Evolutionary conservation across 1,140 invertebrate species (phyloP).

Genomic region (Bombus confusus): DNA sequence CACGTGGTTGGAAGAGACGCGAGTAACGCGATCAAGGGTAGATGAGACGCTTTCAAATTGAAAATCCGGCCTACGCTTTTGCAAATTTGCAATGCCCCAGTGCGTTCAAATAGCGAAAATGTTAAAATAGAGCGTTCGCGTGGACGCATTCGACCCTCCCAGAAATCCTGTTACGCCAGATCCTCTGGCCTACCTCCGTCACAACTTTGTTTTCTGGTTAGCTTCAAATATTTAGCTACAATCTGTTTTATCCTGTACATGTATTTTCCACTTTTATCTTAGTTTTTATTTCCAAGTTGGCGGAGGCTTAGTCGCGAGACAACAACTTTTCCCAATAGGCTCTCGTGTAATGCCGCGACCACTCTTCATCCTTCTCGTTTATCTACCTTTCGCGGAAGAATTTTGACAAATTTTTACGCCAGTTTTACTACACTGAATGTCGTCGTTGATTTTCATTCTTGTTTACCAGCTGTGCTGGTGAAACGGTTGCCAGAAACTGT

Average conservation of each 20-base stretch:
- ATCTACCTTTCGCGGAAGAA: too few species aligned
- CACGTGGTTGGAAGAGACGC: not conserved
- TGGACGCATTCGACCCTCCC: not conserved
- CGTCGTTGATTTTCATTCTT: not conserved
- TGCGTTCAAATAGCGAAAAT: not conserved
- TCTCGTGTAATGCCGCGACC: not conserved
- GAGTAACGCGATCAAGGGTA: constrained; percentile 26
- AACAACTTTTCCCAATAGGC: not conserved
- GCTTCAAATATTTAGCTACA: not conserved
- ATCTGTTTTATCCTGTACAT: not conserved
- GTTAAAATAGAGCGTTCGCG: constrained; percentile 7
- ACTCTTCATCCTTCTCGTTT: too few species aligned
- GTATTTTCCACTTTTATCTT: not conserved
- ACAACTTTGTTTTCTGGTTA: not conserved
- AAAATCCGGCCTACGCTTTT: constrained; percentile 40
- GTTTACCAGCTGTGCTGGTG: not conserved
- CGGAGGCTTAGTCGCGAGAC: too few species aligned
- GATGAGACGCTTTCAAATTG: not conserved
- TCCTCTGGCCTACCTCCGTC: not conserved
- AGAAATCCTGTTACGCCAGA: not conserved
- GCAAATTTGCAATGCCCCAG: constrained; percentile 17
- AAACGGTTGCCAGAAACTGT: not conserved
- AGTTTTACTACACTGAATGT: not conserved
- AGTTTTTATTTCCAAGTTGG: not conserved
- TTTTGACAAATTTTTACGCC: not conserved